Evolutionary conservation across 2,888 invertebrate genomes (phyloP).

Genomic region (Clostera curtula): DNA sequence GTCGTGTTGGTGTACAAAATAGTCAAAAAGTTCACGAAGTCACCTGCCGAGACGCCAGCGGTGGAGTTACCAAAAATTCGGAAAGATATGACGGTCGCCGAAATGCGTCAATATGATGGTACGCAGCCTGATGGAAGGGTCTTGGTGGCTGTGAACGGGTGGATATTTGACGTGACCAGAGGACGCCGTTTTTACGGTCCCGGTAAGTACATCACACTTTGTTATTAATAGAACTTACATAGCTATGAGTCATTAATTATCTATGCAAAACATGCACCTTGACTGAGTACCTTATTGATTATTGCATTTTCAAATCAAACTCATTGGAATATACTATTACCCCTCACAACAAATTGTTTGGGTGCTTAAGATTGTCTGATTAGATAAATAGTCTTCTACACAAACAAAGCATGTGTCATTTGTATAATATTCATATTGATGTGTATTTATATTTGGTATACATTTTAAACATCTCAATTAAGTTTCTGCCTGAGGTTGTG

Average conservation of each 20-base stretch:
- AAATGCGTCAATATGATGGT: slow-evolving; percentile 91
- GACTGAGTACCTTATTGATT: slow-evolving; percentile 8
- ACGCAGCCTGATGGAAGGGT: slow-evolving; percentile 90
- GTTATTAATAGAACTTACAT: slow-evolving; percentile 58
- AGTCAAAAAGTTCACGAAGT: slow-evolving; percentile 56
- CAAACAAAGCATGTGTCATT: too few relatives aligned
- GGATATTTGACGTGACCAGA: slow-evolving; percentile 94
- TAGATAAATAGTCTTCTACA: too few relatives aligned
- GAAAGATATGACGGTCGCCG: slow-evolving; percentile 91
- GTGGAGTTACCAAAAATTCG: slow-evolving; percentile 84
- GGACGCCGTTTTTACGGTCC: slow-evolving; percentile 95
- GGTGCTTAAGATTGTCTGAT: neutral
- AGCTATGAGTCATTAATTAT: slow-evolving; percentile 30
- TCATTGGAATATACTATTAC: too few relatives aligned
- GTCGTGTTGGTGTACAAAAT: slow-evolving; percentile 81
- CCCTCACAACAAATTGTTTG: neutral
- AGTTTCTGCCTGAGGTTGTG: too few relatives aligned
- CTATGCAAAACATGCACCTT: slow-evolving; percentile 30
- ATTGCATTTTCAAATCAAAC: too few relatives aligned
- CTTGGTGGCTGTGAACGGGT: slow-evolving; percentile 94
- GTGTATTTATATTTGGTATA: too few relatives aligned
- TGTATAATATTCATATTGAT: too few relatives aligned
- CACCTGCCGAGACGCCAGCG: slow-evolving; percentile 32
- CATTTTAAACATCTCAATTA: too few relatives aligned
- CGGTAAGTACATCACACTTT: slow-evolving; percentile 81